Evolutionary conservation across 2,888 invertebrate species (phyloP).

Genomic region (Apantesis nais): DNA sequence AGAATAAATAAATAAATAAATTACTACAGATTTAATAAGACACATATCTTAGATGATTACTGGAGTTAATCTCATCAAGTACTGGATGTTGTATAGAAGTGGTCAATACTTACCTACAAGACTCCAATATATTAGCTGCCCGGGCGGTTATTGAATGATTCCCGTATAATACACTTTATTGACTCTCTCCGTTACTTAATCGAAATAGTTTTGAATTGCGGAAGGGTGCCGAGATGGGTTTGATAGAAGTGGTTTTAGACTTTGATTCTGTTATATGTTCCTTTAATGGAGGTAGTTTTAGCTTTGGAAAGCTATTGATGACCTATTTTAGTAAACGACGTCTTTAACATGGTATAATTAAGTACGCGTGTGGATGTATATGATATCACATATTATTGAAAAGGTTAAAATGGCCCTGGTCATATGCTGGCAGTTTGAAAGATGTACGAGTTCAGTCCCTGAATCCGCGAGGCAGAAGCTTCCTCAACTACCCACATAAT

Average conservation of each 20-base stretch:
- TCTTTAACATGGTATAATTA: neutral
- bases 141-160: slow-evolving; percentile 52
- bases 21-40: neutral
- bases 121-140: slow-evolving; percentile 47
- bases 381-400: too few relatives aligned
- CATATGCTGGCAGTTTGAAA: neutral
- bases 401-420: too few relatives aligned
- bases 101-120: slow-evolving; percentile 33
- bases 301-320: slow-evolving; percentile 3
- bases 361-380: too few relatives aligned
- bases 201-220: slow-evolving; percentile 52
- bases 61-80: slow-evolving; percentile 21
- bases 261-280: slow-evolving; percentile 15
- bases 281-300: slow-evolving; percentile 10
- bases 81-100: slow-evolving; percentile 4
- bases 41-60: neutral
- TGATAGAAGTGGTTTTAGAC: slow-evolving; percentile 27
- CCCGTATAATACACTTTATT: slow-evolving; percentile 49
- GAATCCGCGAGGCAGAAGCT: neutral
- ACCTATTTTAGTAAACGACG: neutral
- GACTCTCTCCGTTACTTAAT: slow-evolving; percentile 49
- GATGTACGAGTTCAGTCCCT: neutral
- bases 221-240: slow-evolving; percentile 22
- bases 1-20: too few relatives aligned
- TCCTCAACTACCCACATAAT: too few relatives aligned